Base-by-base conservation (phyloP, 1,140 invertebrate species). In the Hylaeus anthracinus region DNA sequence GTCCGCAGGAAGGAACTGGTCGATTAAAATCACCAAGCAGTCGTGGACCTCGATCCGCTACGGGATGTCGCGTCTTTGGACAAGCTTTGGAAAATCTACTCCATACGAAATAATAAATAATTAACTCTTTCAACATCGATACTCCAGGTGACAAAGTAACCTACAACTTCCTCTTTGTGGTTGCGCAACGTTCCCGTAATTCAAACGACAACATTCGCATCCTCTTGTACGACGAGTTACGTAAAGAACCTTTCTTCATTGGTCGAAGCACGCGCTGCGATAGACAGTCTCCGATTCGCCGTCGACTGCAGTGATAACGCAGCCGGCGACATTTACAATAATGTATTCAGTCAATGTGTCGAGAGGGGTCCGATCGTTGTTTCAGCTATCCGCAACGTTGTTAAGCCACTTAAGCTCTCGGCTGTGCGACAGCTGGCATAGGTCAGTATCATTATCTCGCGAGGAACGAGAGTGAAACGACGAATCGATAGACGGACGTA, bases 381-480 rank as follows among this genome's bases (percentile, higher is more conserved):
- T 79, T 69, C 77, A 82, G 70, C 77, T 83, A 86, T 86, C 81
- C 76, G 76, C 77, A 58, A 75, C 69, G 84, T 79, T 86, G 84
- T 86, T 86, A 86, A 86, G 85, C 85, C 85, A 86, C 86, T 86
- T 86, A 86, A 86, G 82, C 82, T 69, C 72, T 64, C 67, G 58
- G 55, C 74, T 83, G 76, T 64, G 84, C 84, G 86, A 87, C 86
- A 87, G 86, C 86, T 90, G 87, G 88, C 90, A 88, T 91, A 91
- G 90, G 90, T 92, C 89, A 90, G 88, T 89, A 89, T 89, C 89
- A 90, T 91, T 91, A 92, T 90, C 86, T 87, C 83, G 70, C 71
- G 79, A 87, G 90, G 87, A 91, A 89, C 85, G 85, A 92, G 85
- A 91, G 89, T 91, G 88, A 90, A 88, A 83, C 73, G 83, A 72